These are phyloP conservation scores for Allophyes oxyacanthae DNA, from an alignment of 2,888 invertebrate genomes.

Conservation along the genomic window DNA sequence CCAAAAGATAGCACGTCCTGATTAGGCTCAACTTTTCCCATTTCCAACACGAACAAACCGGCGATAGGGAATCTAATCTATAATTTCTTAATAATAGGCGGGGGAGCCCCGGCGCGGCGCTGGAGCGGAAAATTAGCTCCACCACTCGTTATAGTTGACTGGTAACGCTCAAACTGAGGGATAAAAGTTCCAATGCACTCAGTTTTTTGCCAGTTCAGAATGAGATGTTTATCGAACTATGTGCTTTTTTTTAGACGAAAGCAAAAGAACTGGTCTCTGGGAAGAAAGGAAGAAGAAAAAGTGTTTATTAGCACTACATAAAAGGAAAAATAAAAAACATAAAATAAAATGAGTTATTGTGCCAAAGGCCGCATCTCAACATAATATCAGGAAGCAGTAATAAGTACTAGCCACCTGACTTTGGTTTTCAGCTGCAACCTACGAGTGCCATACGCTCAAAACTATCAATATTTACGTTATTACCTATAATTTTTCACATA, in stretches of 20 bases:
- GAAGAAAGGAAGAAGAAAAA: no score
- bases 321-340: no score
- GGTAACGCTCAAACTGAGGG: conserved; percentile 21
- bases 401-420: no score
- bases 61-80: conserved; percentile 58
- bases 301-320: no score
- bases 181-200: conserved; percentile 35
- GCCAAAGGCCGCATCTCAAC: no score
- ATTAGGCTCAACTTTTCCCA: conserved; percentile 58
- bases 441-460: no score
- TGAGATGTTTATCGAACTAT: conserved; percentile 4
- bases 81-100: conserved; percentile 59
- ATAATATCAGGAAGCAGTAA: no score
- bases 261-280: no score
- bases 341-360: no score
- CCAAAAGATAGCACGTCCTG: conserved; percentile 55
- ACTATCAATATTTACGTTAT: no score
- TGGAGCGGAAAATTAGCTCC: conserved; percentile 55
- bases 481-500: no score
- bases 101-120: conserved; percentile 28
- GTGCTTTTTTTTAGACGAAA: neutral
- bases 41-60: conserved; percentile 52
- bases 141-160: conserved; percentile 29
- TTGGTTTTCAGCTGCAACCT: no score
- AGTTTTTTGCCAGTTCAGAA: conserved; percentile 10